Evolutionary conservation across 2,113 vertebrate species (phyloP).

Genomic region (Procapra przewalskii): DNA sequence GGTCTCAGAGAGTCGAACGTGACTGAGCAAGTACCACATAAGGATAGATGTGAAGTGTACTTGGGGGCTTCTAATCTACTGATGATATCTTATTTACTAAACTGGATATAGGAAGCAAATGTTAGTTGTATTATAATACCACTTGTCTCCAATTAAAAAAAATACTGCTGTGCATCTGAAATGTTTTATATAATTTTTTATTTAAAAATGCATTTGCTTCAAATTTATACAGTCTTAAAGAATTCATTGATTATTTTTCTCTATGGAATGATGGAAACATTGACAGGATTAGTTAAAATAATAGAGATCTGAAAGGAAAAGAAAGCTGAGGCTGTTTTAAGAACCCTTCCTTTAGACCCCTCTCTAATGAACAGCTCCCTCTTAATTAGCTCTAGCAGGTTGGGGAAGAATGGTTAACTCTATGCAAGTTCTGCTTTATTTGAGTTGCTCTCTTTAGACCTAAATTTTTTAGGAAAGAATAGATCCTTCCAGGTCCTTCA

Average conservation of each 20-base stretch:
- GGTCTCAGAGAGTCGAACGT: rapidly evolving
- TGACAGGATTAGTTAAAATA: not conserved
- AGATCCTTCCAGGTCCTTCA: not conserved
- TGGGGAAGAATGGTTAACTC: not conserved
- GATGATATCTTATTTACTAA: not conserved
- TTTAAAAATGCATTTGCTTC: not conserved
- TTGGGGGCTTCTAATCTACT: not conserved
- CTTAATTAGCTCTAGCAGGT: not conserved
- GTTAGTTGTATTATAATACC: not conserved
- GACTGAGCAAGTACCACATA: not conserved
- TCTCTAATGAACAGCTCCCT: not conserved
- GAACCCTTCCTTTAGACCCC: not conserved
- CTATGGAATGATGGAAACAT: not conserved
- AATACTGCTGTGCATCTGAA: not conserved
- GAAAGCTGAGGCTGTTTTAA: not conserved
- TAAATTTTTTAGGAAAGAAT: not conserved
- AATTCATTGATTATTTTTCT: not conserved
- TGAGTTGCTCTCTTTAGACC: not conserved
- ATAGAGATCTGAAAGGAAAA: not conserved
- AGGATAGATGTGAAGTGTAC: not conserved
- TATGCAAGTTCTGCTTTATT: not conserved
- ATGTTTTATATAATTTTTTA: not conserved
- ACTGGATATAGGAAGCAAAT: not conserved
- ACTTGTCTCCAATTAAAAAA: not conserved
- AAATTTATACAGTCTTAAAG: not conserved